Evolutionary conservation across 2,113 vertebrate species (phyloP), one percentile per base, ranked within the genome.

Genomic region (Ceyx cyanopectus): DNA sequence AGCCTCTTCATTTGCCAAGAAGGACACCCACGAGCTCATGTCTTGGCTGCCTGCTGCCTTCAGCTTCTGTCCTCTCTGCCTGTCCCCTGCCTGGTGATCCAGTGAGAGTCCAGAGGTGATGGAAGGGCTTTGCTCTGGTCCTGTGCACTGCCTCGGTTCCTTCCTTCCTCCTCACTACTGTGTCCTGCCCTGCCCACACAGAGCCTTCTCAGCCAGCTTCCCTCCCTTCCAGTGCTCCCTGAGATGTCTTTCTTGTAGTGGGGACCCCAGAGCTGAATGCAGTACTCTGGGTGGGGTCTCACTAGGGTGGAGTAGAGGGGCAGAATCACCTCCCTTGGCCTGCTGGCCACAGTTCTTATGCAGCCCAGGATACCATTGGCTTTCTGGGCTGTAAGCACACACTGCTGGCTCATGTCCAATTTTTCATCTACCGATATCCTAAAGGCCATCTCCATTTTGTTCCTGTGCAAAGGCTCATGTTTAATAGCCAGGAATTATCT

Each of bases 151-250:
- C 74, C 22, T 50, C 26, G 86, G 45, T 74, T 94, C 78, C 78
- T 92, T 96, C 81, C 91, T 94, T 93, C 81, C 85, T 89, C 60
- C 37, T 70, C 51, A 22, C 58, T 79, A 54, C 89, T 75, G 53
- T 0, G 10, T 92, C 83, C 89, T 93, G 77, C 54, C 54, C 70
- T 57, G 75, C 89, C 78, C 78, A 93, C 15, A 0, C 87, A 84
- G 17, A 23, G 8, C 34, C 34, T 84, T 84, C 41, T 57, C 74
- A 61, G 80, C 7, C 43, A 65, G 26, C 51, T 82, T 93, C 43
- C 76, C 62, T 72, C 66, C 34, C 73, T 61, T 37, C 37, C 53
- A 43, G 12, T 4, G 22, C 10, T 81, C 34, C 26, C 34, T 37
- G 37, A 37, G 37, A 8, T 23, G 29, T 22, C 10, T 12, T 30